These are phyloP conservation scores for Drosophila insularis DNA, from an alignment of 1,140 invertebrate species.

Conservation along the genomic window DNA sequence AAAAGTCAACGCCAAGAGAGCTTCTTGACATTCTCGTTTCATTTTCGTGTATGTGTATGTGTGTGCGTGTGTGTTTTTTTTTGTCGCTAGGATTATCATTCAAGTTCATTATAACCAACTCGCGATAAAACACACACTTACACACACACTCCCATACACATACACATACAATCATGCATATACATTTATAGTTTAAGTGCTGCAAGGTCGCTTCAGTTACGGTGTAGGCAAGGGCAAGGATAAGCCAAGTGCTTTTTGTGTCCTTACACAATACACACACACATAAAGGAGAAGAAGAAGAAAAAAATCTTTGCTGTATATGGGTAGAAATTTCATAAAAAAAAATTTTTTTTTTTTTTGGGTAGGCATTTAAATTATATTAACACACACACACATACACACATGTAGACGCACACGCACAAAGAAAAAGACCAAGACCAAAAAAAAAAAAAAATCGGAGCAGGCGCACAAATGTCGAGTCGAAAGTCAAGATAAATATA, in stretches of 20 bases:
- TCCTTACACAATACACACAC: constrained; percentile 24
- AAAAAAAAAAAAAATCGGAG: constrained; percentile 33
- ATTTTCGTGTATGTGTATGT: constrained; percentile 32
- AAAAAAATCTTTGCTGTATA: constrained; percentile 11
- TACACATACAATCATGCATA: neutral
- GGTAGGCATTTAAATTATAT: constrained; percentile 55
- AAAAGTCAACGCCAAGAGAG: constrained; percentile 43
- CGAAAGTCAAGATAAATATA: constrained; percentile 2
- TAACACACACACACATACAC: constrained; percentile 16
- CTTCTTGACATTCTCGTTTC: constrained; percentile 61
- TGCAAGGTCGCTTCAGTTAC: constrained; percentile 62
- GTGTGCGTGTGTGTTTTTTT: too few relatives aligned
- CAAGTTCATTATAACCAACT: constrained; percentile 71
- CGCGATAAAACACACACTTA: constrained; percentile 51
- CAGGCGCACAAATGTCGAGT: constrained; percentile 53
- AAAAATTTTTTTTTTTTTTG: constrained; percentile 24
- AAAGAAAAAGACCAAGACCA: neutral
- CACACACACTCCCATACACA: neutral
- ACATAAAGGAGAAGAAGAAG: neutral
- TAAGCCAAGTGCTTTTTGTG: constrained; percentile 41
- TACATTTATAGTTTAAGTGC: constrained; percentile 26
- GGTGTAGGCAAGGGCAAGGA: constrained; percentile 67
- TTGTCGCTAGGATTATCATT: constrained; percentile 66
- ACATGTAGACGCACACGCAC: neutral
- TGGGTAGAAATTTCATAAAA: constrained; percentile 30